Evolutionary conservation across 2,113 vertebrate species (phyloP).

Genomic region (Eleginops maclovinus): DNA sequence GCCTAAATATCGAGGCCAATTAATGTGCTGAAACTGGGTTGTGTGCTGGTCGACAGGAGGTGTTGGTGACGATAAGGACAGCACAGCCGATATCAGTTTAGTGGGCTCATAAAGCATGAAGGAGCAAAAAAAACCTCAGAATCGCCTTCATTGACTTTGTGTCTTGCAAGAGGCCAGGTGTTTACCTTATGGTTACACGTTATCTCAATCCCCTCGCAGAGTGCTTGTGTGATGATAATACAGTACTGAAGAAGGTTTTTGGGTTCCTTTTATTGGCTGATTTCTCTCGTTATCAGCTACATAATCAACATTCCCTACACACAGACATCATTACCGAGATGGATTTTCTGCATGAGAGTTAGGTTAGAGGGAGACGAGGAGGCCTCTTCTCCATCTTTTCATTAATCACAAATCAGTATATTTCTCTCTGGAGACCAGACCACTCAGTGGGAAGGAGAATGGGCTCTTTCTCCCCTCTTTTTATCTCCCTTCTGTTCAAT

Average conservation of each 20-base stretch:
- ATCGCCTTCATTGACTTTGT: conserved; percentile 51
- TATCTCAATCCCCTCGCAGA: conserved; percentile 42
- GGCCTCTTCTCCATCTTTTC: conserved; percentile 71
- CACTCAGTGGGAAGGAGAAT: conserved; percentile 66
- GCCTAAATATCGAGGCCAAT: conserved; percentile 22
- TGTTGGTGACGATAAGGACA: conserved; percentile 47
- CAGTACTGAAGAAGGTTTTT: conserved; percentile 50
- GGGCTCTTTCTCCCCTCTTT: conserved; percentile 49
- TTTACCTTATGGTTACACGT: conserved; percentile 54
- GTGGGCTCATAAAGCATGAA: conserved; percentile 68
- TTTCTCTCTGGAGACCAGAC: conserved; percentile 65
- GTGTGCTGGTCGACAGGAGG: conserved; percentile 8
- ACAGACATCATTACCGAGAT: conserved; percentile 63
- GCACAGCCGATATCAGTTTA: conserved; percentile 52
- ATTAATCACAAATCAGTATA: conserved; percentile 82
- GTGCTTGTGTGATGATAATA: conserved; percentile 49
- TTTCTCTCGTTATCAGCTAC: conserved; percentile 58
- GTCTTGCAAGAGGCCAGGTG: conserved; percentile 30
- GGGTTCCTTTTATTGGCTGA: conserved; percentile 54
- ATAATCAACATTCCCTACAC: conserved; percentile 58
- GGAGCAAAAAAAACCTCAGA: conserved; percentile 21
- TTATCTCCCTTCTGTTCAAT: conserved; percentile 76
- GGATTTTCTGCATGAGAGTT: conserved; percentile 58
- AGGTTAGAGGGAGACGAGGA: conserved; percentile 29
- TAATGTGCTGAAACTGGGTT: conserved; percentile 18